Base-by-base conservation (phyloP, 2,888 invertebrate species). In the Drosophila anomalata region DNA sequence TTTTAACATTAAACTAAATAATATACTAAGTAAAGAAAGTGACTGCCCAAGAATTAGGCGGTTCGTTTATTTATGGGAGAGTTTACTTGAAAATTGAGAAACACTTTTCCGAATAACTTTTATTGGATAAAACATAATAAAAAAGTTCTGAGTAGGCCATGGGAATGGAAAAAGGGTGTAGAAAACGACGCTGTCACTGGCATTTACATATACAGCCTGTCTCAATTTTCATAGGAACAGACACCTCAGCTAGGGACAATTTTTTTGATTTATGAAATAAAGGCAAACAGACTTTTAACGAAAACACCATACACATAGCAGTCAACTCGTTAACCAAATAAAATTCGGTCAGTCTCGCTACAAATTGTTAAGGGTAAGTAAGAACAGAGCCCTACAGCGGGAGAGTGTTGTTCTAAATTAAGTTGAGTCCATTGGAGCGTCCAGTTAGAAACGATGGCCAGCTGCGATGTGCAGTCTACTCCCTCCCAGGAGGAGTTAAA, bases 301-400 rank as follows among this genome's bases (percentile, higher is more conserved):
- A 50, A 60, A 71, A 61, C 24, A 41, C n/a, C 24, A 1, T n/a
- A 51, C 52, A 63, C 76, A 74, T 31, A 63, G 31, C 46, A 39
- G 31, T 46, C 48, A 39, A 66, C 31, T 46, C 53, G 50, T 53
- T 55, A 44, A 41, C 39, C 65, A 24, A 33, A 20, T 46, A 24
- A 76, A 81, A 72, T 76, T 79, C 48, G 51, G 55, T 65, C 71
- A 69, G 81, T 75, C 52, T 73, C 71, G 71, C 76, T 53, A 51
- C 53, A 73, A 71, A 81, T 78, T 74, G 67, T 78, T 54, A 62
- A 58, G 70, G 72, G 81, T 81, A 75, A 76, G 81, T 59, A 24
- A 6, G 42, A 39, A 14, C 24, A 31, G 12, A 26, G n/a, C n/a
- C 11, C 33, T 11, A 17, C 11, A 24, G 8, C 17, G 12, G n/a